Conservation (phyloP, 2,888 invertebrate species). For the Megastigmus dorsalis region DNA sequence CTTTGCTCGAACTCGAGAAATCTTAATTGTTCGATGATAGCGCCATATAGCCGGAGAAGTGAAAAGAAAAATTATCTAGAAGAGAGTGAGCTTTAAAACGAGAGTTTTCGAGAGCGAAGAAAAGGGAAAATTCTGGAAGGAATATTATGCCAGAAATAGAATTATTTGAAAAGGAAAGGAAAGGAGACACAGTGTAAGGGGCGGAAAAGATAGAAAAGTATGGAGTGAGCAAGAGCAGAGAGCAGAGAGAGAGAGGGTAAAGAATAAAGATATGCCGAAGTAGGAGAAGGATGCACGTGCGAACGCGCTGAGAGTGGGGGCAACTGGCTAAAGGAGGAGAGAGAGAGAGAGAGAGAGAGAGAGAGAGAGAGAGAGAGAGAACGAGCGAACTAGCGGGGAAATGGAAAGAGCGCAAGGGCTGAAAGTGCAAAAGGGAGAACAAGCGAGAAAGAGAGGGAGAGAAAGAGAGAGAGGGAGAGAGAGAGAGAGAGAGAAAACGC, state of each 20-base stretch:
- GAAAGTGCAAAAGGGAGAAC: conserved; percentile 48
- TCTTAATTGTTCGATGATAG: too few relatives aligned
- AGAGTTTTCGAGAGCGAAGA: too few relatives aligned
- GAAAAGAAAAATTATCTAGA: too few relatives aligned
- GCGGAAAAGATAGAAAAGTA: background rate
- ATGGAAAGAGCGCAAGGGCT: conserved; percentile 16
- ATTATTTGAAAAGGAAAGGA: background rate
- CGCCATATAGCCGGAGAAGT: too few relatives aligned
- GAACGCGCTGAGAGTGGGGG: background rate
- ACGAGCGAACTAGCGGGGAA: conserved; percentile 40
- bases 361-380: conserved; percentile 53
- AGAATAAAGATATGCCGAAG: conserved; percentile 28
- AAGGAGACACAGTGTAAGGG: background rate
- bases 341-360: conserved; percentile 56
- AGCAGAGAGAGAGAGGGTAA: background rate
- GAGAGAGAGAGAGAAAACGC: conserved; percentile 22
- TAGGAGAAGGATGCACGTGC: conserved; percentile 37
- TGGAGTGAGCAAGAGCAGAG: background rate
- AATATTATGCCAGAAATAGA: background rate
- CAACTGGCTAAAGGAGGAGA: too few relatives aligned
- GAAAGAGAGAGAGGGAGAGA: conserved; percentile 14
- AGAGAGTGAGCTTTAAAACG: too few relatives aligned
- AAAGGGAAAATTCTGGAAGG: too few relatives aligned
- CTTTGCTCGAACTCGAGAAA: too few relatives aligned
- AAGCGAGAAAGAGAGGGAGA: background rate